These are phyloP conservation scores for Forbesichthys papilliferus DNA, from an alignment of 2,113 vertebrate species.

Conservation along the genomic window DNA sequence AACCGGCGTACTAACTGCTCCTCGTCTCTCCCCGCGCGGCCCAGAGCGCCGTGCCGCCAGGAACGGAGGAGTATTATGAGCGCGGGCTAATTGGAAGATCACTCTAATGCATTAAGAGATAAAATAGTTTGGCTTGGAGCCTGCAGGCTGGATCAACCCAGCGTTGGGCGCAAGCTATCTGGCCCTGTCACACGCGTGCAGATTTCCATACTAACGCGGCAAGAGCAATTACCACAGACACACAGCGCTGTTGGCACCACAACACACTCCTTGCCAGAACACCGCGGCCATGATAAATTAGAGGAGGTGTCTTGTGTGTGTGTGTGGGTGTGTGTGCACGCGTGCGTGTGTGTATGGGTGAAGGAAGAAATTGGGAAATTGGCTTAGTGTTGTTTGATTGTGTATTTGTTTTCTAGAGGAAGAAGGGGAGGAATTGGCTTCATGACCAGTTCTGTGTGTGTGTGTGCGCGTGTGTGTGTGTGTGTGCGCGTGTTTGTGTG, in stretches of 20 bases:
- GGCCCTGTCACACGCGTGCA: constrained; percentile 98
- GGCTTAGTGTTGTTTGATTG: constrained; percentile 78
- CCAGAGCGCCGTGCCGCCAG: constrained; percentile 86
- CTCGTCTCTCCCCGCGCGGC: constrained; percentile 47
- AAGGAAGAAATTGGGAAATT: constrained; percentile 78
- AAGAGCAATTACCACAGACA: constrained; percentile 93
- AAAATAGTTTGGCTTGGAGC: constrained; percentile 99
- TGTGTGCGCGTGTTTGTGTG: neutral
- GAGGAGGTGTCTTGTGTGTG: constrained; percentile 58
- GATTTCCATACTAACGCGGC: constrained; percentile 99
- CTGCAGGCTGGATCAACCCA: constrained; percentile 98
- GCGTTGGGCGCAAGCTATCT: constrained; percentile 97
- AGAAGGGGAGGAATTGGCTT: constrained; percentile 58
- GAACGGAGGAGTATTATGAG: constrained; percentile 98
- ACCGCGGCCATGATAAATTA: constrained; percentile 76
- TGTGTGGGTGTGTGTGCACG: constrained; percentile 45
- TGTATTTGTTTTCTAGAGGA: constrained; percentile 75
- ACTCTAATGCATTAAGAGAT: constrained; percentile 99
- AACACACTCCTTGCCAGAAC: constrained; percentile 84
- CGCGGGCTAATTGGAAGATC: constrained; percentile 99
- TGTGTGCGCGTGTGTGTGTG: constrained; percentile 29
- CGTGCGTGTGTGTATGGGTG: constrained; percentile 18
- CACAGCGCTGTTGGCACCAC: constrained; percentile 90
- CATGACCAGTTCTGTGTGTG: constrained; percentile 35
- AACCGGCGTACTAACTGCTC: constrained; percentile 29